Conservation (phyloP, 2,113 vertebrate genomes). For the Zonotrichia leucophrys region DNA sequence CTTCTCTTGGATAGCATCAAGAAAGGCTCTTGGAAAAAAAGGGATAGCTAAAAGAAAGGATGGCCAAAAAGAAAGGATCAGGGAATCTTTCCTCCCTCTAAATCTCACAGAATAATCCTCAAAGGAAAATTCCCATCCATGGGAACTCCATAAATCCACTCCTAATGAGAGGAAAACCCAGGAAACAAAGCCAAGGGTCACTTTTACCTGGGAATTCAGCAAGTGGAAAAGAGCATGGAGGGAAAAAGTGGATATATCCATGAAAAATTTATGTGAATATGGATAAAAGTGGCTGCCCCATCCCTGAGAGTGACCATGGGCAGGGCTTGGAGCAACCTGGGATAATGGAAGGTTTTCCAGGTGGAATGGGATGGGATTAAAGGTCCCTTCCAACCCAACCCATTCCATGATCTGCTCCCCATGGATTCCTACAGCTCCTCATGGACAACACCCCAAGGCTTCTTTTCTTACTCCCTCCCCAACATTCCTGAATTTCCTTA, state of each 20-base stretch:
- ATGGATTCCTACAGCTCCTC: neutral
- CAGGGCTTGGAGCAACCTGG: neutral
- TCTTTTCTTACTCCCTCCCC: neutral
- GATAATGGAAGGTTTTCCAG: neutral
- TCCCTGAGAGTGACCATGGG: neutral
- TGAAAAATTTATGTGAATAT: neutral
- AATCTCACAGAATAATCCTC: accelerated
- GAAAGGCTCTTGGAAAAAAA: neutral
- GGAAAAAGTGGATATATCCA: neutral
- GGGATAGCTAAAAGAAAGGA: no score
- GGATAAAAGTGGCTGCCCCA: neutral
- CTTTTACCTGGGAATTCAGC: neutral
- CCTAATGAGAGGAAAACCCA: neutral
- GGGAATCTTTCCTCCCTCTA: neutral
- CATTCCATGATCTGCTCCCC: neutral
- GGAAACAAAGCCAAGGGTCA: neutral
- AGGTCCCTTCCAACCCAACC: neutral
- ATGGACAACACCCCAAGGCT: neutral
- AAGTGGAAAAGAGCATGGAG: neutral
- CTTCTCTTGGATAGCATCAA: neutral
- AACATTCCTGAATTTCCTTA: neutral
- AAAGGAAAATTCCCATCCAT: neutral
- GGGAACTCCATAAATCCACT: neutral
- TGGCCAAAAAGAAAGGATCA: neutral
- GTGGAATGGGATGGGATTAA: neutral